A percentile compares a stretch with the other conserved stretches of the same genome.
Conservation (phyloP, 2,888 invertebrate species). For the Reticulitermes lucifugus region DNA sequence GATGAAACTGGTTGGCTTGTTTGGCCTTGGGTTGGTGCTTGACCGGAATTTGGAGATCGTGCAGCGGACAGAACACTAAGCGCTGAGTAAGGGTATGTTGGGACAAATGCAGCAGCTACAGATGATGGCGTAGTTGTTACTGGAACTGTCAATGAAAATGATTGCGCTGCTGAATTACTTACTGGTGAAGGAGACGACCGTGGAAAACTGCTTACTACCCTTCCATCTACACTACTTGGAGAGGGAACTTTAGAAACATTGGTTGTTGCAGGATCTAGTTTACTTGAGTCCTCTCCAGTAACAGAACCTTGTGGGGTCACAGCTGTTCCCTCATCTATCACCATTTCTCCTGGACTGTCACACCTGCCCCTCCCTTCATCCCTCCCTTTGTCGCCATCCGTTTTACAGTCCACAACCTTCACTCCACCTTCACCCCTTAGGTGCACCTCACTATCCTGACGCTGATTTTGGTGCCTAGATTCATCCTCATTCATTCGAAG, state of each 20-base stretch:
- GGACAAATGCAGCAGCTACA: slow-evolving; percentile 50
- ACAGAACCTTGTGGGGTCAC: slow-evolving; percentile 32
- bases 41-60: slow-evolving; percentile 58
- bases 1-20: slow-evolving; percentile 60
- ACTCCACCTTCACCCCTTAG: slow-evolving; percentile 58
- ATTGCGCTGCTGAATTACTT: slow-evolving; percentile 56
- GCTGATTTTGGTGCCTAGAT: slow-evolving; percentile 55
- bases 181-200: slow-evolving; percentile 56
- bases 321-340: slow-evolving; percentile 65
- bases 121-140: slow-evolving; percentile 57
- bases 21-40: slow-evolving; percentile 63
- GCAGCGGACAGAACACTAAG: slow-evolving; percentile 57
- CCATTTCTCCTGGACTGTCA: slow-evolving; percentile 65
- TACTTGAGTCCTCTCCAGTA: slow-evolving; percentile 21
- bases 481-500: slow-evolving; percentile 56
- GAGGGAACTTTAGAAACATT: slow-evolving; percentile 42
- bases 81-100: slow-evolving; percentile 71
- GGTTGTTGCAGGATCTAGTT: slow-evolving; percentile 33
- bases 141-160: slow-evolving; percentile 43
- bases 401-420: slow-evolving; percentile 33
- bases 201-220: slow-evolving; percentile 40
- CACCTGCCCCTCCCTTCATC: slow-evolving; percentile 50
- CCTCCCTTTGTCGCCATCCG: slow-evolving; percentile 39
- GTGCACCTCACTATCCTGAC: slow-evolving; percentile 59
- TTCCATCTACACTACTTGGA: slow-evolving; percentile 38